Percentiles rank a stretch among this genome's conserved stretches.
Conservation (phyloP, 2,888 invertebrate species). For the Tromatobia lineatoria region DNA sequence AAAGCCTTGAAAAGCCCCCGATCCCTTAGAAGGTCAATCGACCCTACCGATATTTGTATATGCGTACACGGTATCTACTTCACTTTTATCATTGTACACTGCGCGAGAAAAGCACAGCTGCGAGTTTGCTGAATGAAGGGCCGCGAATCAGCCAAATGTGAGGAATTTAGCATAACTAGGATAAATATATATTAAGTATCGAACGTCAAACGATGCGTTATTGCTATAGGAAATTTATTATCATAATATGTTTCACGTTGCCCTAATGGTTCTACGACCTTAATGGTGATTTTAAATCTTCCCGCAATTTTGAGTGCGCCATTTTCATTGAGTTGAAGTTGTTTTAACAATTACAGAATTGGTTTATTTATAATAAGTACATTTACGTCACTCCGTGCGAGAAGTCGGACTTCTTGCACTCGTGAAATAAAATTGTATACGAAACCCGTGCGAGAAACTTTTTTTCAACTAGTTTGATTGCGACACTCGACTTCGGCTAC, state of each 20-base stretch:
- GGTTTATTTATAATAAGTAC: too few relatives aligned
- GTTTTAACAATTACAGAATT: too few relatives aligned
- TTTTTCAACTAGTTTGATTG: too few relatives aligned
- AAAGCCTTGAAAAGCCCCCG: slow-evolving; percentile 67
- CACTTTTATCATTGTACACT: slow-evolving; percentile 9
- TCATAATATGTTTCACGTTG: neutral
- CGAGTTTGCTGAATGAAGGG: neutral
- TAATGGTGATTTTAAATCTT: too few relatives aligned
- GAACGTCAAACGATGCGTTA: slow-evolving; percentile 19
- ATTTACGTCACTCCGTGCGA: too few relatives aligned
- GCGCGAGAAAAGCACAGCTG: neutral
- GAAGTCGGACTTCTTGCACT: too few relatives aligned
- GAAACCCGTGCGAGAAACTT: too few relatives aligned
- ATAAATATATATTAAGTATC: slow-evolving; percentile 1
- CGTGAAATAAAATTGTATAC: too few relatives aligned
- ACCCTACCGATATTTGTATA: slow-evolving; percentile 35
- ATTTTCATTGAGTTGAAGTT: too few relatives aligned
- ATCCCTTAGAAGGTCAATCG: slow-evolving; percentile 19
- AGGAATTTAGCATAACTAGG: neutral
- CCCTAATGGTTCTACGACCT: too few relatives aligned
- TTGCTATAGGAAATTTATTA: neutral
- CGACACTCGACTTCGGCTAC: too few relatives aligned
- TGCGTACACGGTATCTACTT: slow-evolving; percentile 9
- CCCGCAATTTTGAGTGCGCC: too few relatives aligned
- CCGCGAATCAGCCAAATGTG: slow-evolving; percentile 2